Percentiles rank a stretch among this genome's conserved stretches.
Conservation (phyloP, 2,888 invertebrate genomes). For the Caenorhabditis sinica region DNA sequence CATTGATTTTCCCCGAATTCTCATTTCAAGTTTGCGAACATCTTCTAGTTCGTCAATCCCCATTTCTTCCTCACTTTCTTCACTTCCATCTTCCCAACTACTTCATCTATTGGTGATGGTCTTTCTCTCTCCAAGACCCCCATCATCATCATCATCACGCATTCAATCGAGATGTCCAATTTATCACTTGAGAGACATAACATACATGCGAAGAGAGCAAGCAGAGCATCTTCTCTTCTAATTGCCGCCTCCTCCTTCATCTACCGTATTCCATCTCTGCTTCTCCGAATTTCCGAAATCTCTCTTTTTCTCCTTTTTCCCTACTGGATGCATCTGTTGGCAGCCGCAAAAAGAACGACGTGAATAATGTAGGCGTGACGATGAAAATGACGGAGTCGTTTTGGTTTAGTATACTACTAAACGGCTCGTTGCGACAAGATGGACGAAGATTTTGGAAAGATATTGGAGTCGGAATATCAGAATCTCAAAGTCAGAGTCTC, state of each 20-base stretch:
- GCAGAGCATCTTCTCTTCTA: conserved; percentile 54
- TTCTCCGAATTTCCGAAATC: no score
- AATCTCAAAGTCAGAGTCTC: neutral
- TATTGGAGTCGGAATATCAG: neutral
- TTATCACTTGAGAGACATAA: conserved; percentile 62
- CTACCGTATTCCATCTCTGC: conserved; percentile 45
- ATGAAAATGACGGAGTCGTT: conserved; percentile 23
- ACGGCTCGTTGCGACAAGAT: conserved; percentile 15
- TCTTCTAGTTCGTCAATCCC: neutral
- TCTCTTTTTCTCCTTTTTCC: conserved; percentile 14
- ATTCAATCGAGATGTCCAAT: conserved; percentile 60
- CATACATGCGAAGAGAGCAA: conserved; percentile 48
- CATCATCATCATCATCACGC: conserved; percentile 42
- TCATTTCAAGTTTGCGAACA: neutral
- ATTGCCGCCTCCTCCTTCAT: conserved; percentile 35
- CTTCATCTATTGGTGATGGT: conserved; percentile 10
- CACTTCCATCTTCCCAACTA: neutral
- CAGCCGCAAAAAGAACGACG: conserved; percentile 54
- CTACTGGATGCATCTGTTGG: conserved; percentile 56
- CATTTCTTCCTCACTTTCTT: neutral
- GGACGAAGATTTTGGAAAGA: neutral
- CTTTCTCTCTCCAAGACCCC: conserved; percentile 1
- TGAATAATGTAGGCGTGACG: conserved; percentile 50
- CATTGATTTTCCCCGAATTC: neutral
- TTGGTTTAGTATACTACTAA: conserved; percentile 26